Percentiles rank a stretch among this genome's conserved stretches.
Conservation (phyloP, 2,797 vertebrate genomes). For the Gephyroberyx darwinii region DNA sequence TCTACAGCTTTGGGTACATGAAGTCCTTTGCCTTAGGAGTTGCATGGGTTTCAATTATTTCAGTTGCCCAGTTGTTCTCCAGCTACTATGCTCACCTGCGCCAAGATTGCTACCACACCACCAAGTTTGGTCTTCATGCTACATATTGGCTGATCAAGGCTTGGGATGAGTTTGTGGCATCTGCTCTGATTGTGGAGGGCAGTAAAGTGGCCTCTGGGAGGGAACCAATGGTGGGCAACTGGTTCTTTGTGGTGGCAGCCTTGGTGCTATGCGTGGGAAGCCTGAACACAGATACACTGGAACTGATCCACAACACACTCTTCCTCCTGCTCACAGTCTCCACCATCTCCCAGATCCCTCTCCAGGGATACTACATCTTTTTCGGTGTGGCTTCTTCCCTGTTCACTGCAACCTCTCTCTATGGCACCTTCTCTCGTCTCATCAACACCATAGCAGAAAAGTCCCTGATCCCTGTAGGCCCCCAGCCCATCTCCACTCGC, state of each 20-base stretch:
- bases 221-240: constrained; percentile 84
- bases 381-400: constrained; percentile 85
- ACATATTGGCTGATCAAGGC: constrained; percentile 87
- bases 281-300: constrained; percentile 83
- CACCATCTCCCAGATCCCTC: constrained; percentile 85
- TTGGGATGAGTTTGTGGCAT: constrained; percentile 88
- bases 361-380: constrained; percentile 76
- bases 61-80: constrained; percentile 83
- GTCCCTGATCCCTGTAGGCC: constrained; percentile 84
- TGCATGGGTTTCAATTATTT: constrained; percentile 86
- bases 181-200: constrained; percentile 46
- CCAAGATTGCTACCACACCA: constrained; percentile 85
- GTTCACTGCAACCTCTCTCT: constrained; percentile 81
- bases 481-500: constrained; percentile 79
- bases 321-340: constrained; percentile 85
- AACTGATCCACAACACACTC: constrained; percentile 84
- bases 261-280: constrained; percentile 82
- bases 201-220: constrained; percentile 64
- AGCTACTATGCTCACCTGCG: constrained; percentile 89
- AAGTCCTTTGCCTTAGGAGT: constrained; percentile 82
- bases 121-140: constrained; percentile 87
- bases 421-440: constrained; percentile 85
- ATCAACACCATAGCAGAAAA: constrained; percentile 91
- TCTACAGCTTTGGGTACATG: constrained; percentile 87
- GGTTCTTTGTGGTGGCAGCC: constrained; percentile 86